Base-by-base conservation (phyloP, 2,888 invertebrate species). In the Plagiodera versicolora region DNA sequence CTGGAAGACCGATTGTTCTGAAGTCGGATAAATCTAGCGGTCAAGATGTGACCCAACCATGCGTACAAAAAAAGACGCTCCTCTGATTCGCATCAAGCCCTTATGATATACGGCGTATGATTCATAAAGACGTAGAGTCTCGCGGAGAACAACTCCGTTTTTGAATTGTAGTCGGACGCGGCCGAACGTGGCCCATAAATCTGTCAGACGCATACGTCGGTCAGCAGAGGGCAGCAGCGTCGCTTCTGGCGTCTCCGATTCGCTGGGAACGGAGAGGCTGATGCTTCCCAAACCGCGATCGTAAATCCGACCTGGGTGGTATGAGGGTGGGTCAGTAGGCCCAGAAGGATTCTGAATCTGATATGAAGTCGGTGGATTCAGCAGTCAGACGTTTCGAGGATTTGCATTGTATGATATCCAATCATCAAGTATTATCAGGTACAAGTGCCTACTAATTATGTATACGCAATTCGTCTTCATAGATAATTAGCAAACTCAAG, bases 131-230 rank as follows among this genome's bases (percentile, higher is more conserved):
- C 44, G 52, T 20, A 20, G 52, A 20, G 39, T 39, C 35, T 52
- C 20, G 39, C 3, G 44, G 39, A 52, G 52, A 52, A 52, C 52
- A 52, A 52, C 39, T 52, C 52, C 44, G 39, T 52, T 52, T 52
- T 52, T 52, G 24, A 51, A 39, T 39, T 39, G 39, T 39, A 52
- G 19, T 39, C 67, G 72, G 72, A 71, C 69, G 71, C 70, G 65
- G 67, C 69, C 71, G n/a, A n/a, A n/a, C n/a, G n/a, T n/a, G n/a
- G n/a, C n/a, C n/a, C 70, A 75, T 77, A 77, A 77, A 77, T 77
- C 77, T 77, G 77, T 73, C 77, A 77, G 67, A 71, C 72, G 71
- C 77, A 77, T 67, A 75, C 75, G 77, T 75, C 57, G 49, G 50
- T 49, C 57, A 57, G 57, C 50, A 50, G 50, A 50, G 30, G 48